These are phyloP conservation scores for Pollachius pollachius DNA, from an alignment of 2,113 vertebrate genomes.

Conservation along the genomic window DNA sequence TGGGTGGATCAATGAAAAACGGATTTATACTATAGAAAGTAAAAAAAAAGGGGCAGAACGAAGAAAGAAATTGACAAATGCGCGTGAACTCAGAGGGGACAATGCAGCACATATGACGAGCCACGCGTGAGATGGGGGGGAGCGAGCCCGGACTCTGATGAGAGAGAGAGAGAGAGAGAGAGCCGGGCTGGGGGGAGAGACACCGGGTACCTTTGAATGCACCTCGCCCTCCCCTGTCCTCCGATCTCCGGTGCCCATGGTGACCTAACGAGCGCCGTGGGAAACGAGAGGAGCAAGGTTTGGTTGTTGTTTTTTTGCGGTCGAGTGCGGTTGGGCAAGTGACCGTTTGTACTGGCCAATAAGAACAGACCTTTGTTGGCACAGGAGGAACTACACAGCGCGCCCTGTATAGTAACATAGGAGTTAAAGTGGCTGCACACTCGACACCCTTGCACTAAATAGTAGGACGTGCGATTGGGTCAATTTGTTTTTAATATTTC, in stretches of 20 bases:
- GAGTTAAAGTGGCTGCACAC: not conserved
- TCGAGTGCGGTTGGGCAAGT: constrained; percentile 34
- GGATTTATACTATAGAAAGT: too few relatives aligned
- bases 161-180: not conserved
- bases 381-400: constrained; percentile 5
- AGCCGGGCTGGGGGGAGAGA: not conserved
- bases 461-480: too few relatives aligned
- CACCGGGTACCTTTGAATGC: constrained; percentile 52
- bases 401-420: constrained; percentile 10
- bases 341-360: constrained; percentile 19
- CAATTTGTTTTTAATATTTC: too few relatives aligned
- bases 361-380: constrained; percentile 22
- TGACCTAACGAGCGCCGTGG: constrained; percentile 64
- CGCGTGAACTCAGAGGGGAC: too few relatives aligned
- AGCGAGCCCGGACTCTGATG: too few relatives aligned
- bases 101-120: too few relatives aligned
- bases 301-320: constrained; percentile 43
- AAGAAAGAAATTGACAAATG: too few relatives aligned
- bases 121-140: too few relatives aligned
- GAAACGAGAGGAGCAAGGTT: constrained; percentile 54
- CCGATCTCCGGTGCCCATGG: constrained; percentile 61
- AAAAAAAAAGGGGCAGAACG: too few relatives aligned
- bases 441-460: not conserved
- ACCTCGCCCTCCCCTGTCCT: constrained; percentile 61
- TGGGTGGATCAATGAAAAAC: too few relatives aligned